phyloP scores from a whole-genome alignment of 2,797 vertebrate species.

The Molossus molossus region DNA sequence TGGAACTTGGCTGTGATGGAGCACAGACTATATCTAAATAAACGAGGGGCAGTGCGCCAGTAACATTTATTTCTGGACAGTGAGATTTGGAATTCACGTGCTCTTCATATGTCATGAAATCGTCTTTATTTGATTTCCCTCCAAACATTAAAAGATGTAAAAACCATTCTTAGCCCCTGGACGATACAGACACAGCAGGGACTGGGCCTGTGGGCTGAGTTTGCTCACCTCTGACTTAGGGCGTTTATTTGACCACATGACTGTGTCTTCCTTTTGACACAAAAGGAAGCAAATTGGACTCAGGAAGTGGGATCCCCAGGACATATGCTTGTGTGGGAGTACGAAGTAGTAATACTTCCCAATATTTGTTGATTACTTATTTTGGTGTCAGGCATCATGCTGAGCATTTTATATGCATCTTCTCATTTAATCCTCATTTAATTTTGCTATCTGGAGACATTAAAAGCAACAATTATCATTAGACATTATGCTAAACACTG shows the following conservation, averaged over 20 bases:
- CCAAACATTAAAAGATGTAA: background rate
- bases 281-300: background rate
- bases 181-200: background rate
- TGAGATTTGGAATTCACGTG: constrained; percentile 40
- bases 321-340: background rate
- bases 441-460: constrained; percentile 66
- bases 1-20: background rate
- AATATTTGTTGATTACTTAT: constrained; percentile 48
- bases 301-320: background rate
- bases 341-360: background rate
- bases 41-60: background rate
- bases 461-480: constrained; percentile 65
- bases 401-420: constrained; percentile 57
- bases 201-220: background rate
- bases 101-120: background rate
- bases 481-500: constrained; percentile 52
- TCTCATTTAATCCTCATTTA: constrained; percentile 63
- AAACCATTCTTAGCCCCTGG: background rate
- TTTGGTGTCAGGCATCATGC: background rate
- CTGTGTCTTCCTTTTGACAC: background rate
- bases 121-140: constrained; percentile 4
- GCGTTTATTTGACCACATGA: background rate
- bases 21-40: constrained; percentile 25
- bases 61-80: constrained; percentile 54
- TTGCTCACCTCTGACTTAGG: background rate